phyloP scores from a whole-genome alignment of 2,797 vertebrate species.

The Melanotaenia maccullochi region DNA sequence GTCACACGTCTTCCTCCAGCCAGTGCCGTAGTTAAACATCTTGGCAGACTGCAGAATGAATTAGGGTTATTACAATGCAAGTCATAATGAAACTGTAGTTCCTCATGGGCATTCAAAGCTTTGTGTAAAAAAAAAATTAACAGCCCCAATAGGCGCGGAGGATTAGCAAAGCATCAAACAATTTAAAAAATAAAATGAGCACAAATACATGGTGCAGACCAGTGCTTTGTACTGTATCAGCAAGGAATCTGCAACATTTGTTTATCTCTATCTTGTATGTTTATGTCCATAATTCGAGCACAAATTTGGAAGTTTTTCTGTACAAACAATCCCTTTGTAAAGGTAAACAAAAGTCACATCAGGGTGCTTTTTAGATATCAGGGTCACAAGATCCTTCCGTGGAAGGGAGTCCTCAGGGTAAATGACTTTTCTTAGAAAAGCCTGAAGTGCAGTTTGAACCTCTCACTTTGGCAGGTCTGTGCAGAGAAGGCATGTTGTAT shows the following conservation, averaged over 20 bases:
- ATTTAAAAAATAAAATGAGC: background rate
- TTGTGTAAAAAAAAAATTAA: background rate
- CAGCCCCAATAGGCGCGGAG: background rate
- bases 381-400: slow-evolving; percentile 39
- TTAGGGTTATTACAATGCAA: background rate
- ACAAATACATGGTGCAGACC: background rate
- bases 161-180: background rate
- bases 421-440: slow-evolving; percentile 17
- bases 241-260: too few species aligned
- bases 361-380: slow-evolving; percentile 10
- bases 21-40: slow-evolving; percentile 90
- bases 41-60: slow-evolving; percentile 85
- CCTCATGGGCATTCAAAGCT: background rate
- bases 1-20: slow-evolving; percentile 87
- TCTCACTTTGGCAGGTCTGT: background rate
- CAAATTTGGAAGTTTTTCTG: background rate
- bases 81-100: background rate
- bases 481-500: slow-evolving; percentile 1
- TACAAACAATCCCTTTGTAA: background rate
- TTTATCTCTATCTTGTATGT: background rate
- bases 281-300: background rate
- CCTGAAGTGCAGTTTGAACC: slow-evolving; percentile 1
- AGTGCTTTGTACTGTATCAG: background rate
- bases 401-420: background rate
- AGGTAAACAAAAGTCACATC: slow-evolving; percentile 7